These are phyloP conservation scores for Procambarus virginalis DNA, from an alignment of 1,140 invertebrate genomes.

Conservation along the genomic window DNA sequence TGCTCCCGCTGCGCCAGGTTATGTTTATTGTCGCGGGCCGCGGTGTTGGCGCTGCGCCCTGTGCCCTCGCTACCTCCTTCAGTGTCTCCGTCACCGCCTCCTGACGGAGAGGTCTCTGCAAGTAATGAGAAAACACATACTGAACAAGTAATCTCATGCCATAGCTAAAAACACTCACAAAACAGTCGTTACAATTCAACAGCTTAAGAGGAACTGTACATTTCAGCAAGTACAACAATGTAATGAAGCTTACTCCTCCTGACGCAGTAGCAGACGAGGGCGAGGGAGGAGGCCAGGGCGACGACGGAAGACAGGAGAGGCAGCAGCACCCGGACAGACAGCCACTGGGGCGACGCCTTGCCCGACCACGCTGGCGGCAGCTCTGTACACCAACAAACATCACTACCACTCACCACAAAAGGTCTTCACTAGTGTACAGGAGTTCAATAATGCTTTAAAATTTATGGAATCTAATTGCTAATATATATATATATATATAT, in stretches of 20 bases:
- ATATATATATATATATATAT: constrained; percentile 19
- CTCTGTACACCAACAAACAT: constrained; percentile 1
- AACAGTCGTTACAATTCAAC: too few species aligned
- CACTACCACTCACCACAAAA: too few species aligned
- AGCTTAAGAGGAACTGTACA: too few species aligned
- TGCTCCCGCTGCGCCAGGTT: constrained; percentile 63
- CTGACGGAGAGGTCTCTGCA: neutral
- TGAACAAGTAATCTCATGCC: too few species aligned
- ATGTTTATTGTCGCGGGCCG: constrained; percentile 58
- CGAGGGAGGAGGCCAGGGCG: constrained; percentile 57
- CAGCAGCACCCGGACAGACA: constrained; percentile 56
- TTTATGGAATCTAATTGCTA: too few species aligned
- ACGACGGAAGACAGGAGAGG: constrained; percentile 56
- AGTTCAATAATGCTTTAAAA: too few species aligned
- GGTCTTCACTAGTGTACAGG: too few species aligned
- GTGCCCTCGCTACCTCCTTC: constrained; percentile 20
- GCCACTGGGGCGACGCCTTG: constrained; percentile 45
- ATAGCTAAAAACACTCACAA: too few species aligned
- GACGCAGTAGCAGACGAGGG: constrained; percentile 65
- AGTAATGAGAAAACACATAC: too few species aligned
- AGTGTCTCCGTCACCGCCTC: constrained; percentile 27
- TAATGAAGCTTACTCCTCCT: constrained; percentile 49
- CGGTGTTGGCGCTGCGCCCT: constrained; percentile 45
- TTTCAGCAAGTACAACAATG: neutral
- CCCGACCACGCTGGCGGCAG: constrained; percentile 32